Conservation (phyloP, 2,797 vertebrate genomes). For the Gobionotothen gibberifrons region DNA sequence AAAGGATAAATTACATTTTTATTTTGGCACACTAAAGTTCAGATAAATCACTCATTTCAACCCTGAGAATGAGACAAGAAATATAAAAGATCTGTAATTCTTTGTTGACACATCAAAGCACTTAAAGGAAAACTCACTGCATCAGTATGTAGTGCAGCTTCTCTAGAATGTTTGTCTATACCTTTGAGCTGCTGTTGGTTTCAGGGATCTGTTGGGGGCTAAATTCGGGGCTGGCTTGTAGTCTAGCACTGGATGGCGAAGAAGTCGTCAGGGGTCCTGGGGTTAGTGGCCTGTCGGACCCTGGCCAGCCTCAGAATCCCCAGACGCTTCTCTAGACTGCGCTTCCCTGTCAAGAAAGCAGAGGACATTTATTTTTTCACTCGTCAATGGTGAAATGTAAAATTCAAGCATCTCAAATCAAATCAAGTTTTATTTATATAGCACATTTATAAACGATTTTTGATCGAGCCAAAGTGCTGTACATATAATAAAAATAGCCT, state of each 20-base stretch:
- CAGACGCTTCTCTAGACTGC: conserved; percentile 69
- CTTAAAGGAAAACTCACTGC: not conserved
- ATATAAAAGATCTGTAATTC: too few relatives aligned
- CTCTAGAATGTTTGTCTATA: not conserved
- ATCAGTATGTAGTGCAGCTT: too few relatives aligned
- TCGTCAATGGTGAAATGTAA: not conserved
- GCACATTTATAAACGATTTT: too few relatives aligned
- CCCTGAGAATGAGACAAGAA: too few relatives aligned
- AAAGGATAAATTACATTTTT: not conserved
- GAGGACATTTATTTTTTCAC: not conserved
- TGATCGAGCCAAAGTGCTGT: too few relatives aligned
- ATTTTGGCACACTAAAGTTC: conserved; percentile 18
- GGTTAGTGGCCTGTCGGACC: conserved; percentile 75
- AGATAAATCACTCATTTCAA: not conserved
- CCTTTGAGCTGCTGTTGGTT: conserved; percentile 13
- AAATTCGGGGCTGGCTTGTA: not conserved
- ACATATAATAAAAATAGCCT: too few relatives aligned
- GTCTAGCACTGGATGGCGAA: conserved; percentile 68
- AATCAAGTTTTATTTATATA: too few relatives aligned
- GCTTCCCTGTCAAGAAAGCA: conserved; percentile 67
- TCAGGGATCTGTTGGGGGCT: not conserved
- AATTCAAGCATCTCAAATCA: conserved; percentile 1
- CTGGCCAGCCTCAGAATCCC: conserved; percentile 75
- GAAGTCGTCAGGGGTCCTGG: conserved; percentile 76
- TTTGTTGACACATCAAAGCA: not conserved